Evolutionary conservation across 1,140 invertebrate genomes (phyloP).

Genomic region (Arctopsyche grandis): DNA sequence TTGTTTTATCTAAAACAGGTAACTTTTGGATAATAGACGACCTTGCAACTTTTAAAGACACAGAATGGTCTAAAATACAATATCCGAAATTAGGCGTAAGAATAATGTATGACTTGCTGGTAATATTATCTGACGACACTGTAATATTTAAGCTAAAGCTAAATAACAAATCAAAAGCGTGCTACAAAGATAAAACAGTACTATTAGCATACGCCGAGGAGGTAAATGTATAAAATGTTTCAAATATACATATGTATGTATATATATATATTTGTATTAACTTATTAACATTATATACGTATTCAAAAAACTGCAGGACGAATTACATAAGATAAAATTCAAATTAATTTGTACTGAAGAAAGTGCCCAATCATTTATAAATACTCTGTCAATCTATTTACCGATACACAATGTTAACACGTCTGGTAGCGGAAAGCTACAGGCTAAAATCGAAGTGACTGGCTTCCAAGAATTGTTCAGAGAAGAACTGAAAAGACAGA

Average conservation of each 20-base stretch:
- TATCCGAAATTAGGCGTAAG: constrained; percentile 53
- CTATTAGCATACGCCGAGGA: constrained; percentile 40
- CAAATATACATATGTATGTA: constrained; percentile 5
- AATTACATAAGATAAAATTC: constrained; percentile 41
- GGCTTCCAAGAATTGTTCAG: constrained; percentile 44
- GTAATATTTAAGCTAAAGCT: constrained; percentile 58
- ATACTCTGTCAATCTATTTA: background rate
- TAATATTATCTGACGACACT: constrained; percentile 57
- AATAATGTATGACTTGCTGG: constrained; percentile 59
- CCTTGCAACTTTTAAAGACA: constrained; percentile 56
- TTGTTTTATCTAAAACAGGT: background rate
- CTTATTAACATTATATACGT: constrained; percentile 14
- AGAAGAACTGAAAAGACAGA: constrained; percentile 42
- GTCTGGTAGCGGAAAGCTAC: background rate
- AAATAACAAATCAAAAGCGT: constrained; percentile 59
- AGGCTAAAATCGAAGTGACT: background rate
- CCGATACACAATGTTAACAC: constrained; percentile 6
- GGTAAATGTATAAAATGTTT: constrained; percentile 10
- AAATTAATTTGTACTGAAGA: constrained; percentile 37
- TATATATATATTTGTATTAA: background rate
- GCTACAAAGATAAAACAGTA: constrained; percentile 60
- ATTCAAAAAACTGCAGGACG: background rate
- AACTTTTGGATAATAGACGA: constrained; percentile 57
- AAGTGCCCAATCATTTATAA: background rate
- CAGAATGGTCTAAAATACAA: constrained; percentile 55